Evolutionary conservation across 2,113 vertebrate genomes (phyloP), one percentile per base, ranked within the genome.

Genomic region (Hippoglossus stenolepis): DNA sequence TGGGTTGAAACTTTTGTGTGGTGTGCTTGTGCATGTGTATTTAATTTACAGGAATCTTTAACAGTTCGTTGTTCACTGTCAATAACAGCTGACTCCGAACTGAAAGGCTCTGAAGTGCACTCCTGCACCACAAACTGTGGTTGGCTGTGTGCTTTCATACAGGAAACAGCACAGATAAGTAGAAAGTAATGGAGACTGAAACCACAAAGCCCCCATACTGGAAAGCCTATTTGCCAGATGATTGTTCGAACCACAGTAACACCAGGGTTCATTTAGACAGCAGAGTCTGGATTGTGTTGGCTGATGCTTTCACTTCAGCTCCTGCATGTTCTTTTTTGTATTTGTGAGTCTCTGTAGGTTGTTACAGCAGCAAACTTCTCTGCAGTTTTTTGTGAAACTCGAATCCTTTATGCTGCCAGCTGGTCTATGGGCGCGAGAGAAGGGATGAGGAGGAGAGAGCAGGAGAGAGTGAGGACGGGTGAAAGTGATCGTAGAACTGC

Each of bases 11-110:
- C 54, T 11, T 24, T 5, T 54, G 11, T 17, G 49, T 17, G 53
- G 63, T 24, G 64, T 24, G 40, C 11, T 21, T 0, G 8, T 54
- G 21, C 49, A 62, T 58, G 18, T 47, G 26, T 54, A 28, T 23
- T 77, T 77, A 38, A 76, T 77, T 87, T 82, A 77, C 67, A 65
- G 85, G 79, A 85, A 79, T 73, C 77, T 82, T 86, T 89, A 53
- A 77, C 57, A 69, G 59, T 70, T 13, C 14, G 61, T 40, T 53
- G 35, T 59, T 85, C 66, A 74, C 60, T 56, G 64, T 79, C 66
- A 85, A 73, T 80, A 86, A 66, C 49, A 28, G 57, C 53, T 43
- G 79, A 75, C 60, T 70, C 12, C 26, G 40, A 47, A 24, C 65
- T 72, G 76, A 58, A 13, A 12, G 12, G 0, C 13, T 47, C 31